These are phyloP conservation scores for Sakesphorus luctuosus DNA, from an alignment of 2,113 vertebrate genomes.

Conservation along the genomic window DNA sequence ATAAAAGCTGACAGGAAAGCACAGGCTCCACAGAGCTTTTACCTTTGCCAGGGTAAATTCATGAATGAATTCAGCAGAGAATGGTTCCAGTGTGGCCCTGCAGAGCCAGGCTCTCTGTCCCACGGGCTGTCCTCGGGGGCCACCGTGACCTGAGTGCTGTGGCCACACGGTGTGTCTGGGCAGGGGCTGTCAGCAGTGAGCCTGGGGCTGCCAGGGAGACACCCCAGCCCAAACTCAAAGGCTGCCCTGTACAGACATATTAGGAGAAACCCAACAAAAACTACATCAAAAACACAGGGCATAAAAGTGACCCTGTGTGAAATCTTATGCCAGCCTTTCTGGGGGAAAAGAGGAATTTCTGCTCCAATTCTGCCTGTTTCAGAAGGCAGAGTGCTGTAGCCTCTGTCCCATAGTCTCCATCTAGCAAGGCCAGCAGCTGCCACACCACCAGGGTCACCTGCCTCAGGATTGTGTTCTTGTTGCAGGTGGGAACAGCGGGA, in stretches of 20 bases:
- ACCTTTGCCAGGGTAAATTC: background rate
- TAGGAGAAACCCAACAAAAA: background rate
- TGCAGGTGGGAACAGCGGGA: constrained; percentile 96
- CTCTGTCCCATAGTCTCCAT: background rate
- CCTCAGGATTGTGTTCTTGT: background rate
- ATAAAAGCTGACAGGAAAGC: constrained; percentile 8
- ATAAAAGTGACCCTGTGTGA: background rate
- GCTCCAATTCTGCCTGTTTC: background rate
- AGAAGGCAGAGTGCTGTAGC: background rate
- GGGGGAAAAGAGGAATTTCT: background rate
- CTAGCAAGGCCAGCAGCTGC: background rate
- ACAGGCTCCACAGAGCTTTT: background rate
- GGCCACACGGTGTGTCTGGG: background rate
- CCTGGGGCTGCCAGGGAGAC: background rate
- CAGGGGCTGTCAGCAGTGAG: background rate
- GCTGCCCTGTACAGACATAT: background rate
- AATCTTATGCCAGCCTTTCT: background rate
- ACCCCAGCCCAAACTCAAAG: background rate
- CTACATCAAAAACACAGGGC: background rate
- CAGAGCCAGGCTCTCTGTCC: background rate
- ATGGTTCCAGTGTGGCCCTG: background rate
- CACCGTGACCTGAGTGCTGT: rapidly evolving
- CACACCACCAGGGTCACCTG: background rate
- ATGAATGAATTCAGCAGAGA: background rate
- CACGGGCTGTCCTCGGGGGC: background rate